Evolutionary conservation across 2,113 vertebrate genomes (phyloP).

Genomic region (Chrysemys picta): DNA sequence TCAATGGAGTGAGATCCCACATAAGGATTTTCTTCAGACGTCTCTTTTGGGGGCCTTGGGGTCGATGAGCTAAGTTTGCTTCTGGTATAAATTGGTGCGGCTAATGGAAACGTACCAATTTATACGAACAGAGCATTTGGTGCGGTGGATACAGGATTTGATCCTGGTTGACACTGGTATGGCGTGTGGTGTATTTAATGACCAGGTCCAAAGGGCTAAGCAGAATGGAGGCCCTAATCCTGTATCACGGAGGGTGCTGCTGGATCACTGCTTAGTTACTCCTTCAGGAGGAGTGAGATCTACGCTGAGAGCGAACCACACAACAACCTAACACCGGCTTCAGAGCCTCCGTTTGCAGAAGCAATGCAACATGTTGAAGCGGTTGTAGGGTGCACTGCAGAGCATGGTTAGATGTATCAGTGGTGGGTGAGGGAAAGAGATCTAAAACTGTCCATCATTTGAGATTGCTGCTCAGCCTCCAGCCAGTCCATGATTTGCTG

Average conservation of each 20-base stretch:
- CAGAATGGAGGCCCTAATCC: not conserved
- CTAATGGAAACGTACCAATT: not conserved
- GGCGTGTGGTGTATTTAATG: not conserved
- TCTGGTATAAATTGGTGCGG: not conserved
- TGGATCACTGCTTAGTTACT: not conserved
- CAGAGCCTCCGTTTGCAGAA: not conserved
- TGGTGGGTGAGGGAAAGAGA: not conserved
- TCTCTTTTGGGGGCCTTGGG: not conserved
- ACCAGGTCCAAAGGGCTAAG: not conserved
- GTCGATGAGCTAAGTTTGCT: not conserved
- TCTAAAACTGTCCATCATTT: not conserved
- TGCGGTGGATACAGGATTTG: not conserved
- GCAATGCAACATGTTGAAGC: not conserved
- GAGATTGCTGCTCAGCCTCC: not conserved
- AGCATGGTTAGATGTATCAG: not conserved
- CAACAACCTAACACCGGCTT: not conserved
- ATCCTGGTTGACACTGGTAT: not conserved
- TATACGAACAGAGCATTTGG: not conserved
- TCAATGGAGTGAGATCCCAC: not conserved
- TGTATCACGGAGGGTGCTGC: not conserved
- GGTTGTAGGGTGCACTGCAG: not conserved
- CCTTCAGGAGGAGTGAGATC: not conserved
- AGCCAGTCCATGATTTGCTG: not conserved
- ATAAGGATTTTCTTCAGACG: not conserved
- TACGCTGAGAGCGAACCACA: not conserved